Evolutionary conservation across 2,888 invertebrate genomes (phyloP), one percentile per base, ranked within the genome.

Genomic region (Abscondita cerata): DNA sequence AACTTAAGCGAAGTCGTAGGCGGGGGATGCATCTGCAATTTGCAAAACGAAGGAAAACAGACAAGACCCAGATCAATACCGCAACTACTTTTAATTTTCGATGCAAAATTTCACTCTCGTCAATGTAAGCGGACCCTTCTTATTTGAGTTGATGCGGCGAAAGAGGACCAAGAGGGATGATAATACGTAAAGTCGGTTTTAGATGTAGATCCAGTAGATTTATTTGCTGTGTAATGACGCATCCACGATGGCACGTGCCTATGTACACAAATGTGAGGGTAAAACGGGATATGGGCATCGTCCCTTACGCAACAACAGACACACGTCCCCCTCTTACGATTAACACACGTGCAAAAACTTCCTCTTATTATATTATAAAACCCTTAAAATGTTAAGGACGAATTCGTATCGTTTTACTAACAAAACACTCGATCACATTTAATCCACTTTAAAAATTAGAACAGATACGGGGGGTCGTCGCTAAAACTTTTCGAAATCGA

Each of bases 181-280:
- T 51, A 44, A 31, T 62, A 62, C 58, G 62, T 55, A 46, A 46
- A 55, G 58, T 52, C 20, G 19, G 41, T 44, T 25, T 25, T 52
- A 46, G 53, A 62, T 62, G 62, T 41, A 54, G 58, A 62, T 62
- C 40, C 52, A 40, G 31, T 65, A 55, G 62, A 65, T 65, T 65
- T 65, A 65, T 65, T 59, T 62, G 65, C 62, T 62, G 65, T 59
- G 59, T 62, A 65, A 65, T 65, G 65, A 65, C 65, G 65, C 65
- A 65, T 65, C 59, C 34, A 53, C 50, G 44, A 48, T 51, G 65
- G 59, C 65, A 65, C 65, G 65, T 62, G 65, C 59, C 65, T 36
- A 33, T 48, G 50, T 54, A 56, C 55, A 52, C 52, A 59, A 63
- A 63, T 63, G 55, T 56, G 56, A 44, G 63, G 63, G 63, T 59